These are phyloP conservation scores for Epicampocera succincta DNA, from an alignment of 2,888 invertebrate genomes.

Conservation along the genomic window DNA sequence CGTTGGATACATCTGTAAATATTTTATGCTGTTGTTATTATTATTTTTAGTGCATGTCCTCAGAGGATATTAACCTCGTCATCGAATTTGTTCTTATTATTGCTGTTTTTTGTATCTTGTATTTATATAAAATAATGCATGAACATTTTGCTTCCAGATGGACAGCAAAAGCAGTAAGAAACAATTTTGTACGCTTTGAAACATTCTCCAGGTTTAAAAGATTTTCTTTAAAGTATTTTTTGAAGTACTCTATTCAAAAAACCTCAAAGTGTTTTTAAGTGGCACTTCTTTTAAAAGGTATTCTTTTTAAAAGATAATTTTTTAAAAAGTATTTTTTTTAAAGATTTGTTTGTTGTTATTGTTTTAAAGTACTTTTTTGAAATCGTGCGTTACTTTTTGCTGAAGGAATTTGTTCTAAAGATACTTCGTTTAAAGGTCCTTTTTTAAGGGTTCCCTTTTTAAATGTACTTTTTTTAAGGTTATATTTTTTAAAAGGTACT, in stretches of 20 bases:
- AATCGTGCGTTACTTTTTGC: too few species aligned
- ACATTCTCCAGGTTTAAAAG: not conserved
- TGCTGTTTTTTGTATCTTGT: slow-evolving; percentile 9
- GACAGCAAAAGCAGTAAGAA: not conserved
- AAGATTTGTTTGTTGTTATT: too few species aligned
- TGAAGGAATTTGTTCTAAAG: too few species aligned
- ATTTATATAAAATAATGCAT: slow-evolving; percentile 7
- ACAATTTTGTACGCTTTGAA: not conserved
- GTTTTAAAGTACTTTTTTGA: too few species aligned
- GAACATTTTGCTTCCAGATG: not conserved
- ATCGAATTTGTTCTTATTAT: slow-evolving; percentile 39
- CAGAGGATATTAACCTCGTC: slow-evolving; percentile 63
- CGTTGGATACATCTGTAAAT: not conserved
- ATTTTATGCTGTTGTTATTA: slow-evolving; percentile 17
- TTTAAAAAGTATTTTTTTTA: too few species aligned
- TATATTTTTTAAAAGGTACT: not conserved
- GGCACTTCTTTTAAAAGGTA: too few species aligned
- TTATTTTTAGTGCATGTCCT: slow-evolving; percentile 42
- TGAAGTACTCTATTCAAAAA: too few species aligned
- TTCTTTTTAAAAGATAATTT: too few species aligned
- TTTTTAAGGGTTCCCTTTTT: too few species aligned
- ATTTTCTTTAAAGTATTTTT: too few species aligned
- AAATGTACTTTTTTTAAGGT: not conserved
- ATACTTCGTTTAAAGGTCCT: too few species aligned
- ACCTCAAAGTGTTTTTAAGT: too few species aligned